Evolutionary conservation across 2,797 vertebrate genomes (phyloP), one percentile per base, ranked within the genome.

Genomic region (Typhlichthys eigenmanni): DNA sequence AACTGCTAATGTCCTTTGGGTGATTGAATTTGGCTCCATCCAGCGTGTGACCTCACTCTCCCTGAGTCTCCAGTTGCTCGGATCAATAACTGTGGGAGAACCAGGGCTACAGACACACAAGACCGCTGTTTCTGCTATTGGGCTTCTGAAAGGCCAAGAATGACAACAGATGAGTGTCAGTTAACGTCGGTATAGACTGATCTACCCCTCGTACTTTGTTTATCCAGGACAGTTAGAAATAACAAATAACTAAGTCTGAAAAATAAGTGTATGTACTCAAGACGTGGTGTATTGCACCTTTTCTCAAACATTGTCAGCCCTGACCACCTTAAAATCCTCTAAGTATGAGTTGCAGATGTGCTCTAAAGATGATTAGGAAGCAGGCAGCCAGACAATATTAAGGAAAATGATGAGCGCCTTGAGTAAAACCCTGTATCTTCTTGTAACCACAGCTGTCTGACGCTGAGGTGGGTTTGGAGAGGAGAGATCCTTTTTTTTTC

Each of bases 281-380:
- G 24, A 29, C 24, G 24, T 29, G 24, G 24, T 29, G 38, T 43
- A 43, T 43, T 9, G 10, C 7, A 43, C 38, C 7, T 43, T 43
- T 43, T 8, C 38, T 43, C 38, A 43, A 43, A 43, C 38, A 43
- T 43, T 43, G 38, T 43, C 8, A 43, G 38, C 9, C 38, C 38
- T 43, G 38, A 9, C 38, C 38, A 8, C 9, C 49, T 17, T 16
- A 7, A 12, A 16, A 17, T 29, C 24, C 24, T 29, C 24, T 29
- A 29, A 29, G 24, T 29, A 29, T 4, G 24, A 29, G 24, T 85
- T 87, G 80, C 71, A 75, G 73, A 84, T 66, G 57, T 70, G 62
- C 69, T 83, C 48, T 50, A 72, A 80, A 60, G 59, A 49, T 82
- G 72, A 81, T 82, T 80, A 62, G 68, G 71, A 74, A 79, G 80